Conservation (phyloP, 2,113 vertebrate genomes). For the Pyrgilauda ruficollis region DNA sequence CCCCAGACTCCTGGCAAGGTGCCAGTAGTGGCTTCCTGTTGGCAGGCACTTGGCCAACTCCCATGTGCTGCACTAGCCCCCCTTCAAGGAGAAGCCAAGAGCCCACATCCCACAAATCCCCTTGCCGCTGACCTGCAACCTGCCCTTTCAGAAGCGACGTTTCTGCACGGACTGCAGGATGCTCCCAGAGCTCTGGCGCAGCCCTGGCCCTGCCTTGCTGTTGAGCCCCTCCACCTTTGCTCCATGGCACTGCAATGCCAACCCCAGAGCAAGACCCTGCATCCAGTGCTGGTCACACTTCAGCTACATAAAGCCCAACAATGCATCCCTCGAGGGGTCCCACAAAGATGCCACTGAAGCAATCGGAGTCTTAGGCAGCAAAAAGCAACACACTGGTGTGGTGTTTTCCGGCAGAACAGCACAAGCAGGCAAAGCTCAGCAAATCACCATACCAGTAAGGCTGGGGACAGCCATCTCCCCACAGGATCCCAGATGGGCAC, state of each 20-base stretch:
- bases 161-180: background rate
- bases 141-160: accelerated
- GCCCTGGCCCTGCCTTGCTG: background rate
- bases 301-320: background rate
- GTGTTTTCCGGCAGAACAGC: background rate
- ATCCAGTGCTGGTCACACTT: background rate
- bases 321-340: background rate
- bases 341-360: background rate
- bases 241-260: accelerated
- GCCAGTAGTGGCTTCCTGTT: background rate
- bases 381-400: accelerated
- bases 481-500: accelerated
- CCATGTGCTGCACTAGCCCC: background rate
- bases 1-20: background rate
- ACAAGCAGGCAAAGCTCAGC: background rate
- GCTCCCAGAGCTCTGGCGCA: background rate
- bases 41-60: background rate
- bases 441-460: accelerated
- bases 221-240: background rate
- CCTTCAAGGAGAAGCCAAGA: background rate
- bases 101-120: accelerated
- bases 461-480: background rate
- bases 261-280: background rate
- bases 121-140: accelerated
- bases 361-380: background rate